A percentile compares a stretch with the other conserved stretches of the same genome.
Conservation (phyloP, 2,113 vertebrate species). For the Australoheros scitulus region DNA sequence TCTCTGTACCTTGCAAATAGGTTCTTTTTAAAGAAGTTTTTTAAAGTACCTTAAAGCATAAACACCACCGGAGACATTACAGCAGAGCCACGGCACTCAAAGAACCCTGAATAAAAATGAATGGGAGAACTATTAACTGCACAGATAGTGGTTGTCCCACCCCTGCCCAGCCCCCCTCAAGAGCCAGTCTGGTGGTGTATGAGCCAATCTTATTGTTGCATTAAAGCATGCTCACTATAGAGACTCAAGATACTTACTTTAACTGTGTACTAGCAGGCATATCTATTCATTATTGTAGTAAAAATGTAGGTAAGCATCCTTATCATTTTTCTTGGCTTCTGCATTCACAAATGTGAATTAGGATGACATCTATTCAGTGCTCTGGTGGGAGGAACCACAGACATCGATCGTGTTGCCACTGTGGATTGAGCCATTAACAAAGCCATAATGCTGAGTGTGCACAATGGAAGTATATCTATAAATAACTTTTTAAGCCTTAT, state of each 20-base stretch:
- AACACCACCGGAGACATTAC: neutral
- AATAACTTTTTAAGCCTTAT: neutral
- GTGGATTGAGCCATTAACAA: neutral
- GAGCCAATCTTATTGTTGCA: neutral
- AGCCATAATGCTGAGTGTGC: neutral
- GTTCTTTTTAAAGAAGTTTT: neutral
- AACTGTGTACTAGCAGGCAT: neutral
- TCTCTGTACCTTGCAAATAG: neutral
- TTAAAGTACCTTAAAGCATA: neutral
- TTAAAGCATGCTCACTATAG: neutral
- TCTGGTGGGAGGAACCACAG: neutral
- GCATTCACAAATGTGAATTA: neutral
- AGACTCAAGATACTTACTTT: neutral
- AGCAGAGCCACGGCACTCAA: neutral
- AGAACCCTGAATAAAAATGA: neutral
- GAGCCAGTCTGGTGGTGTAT: neutral
- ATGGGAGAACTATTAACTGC: neutral
- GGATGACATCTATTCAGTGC: fast-evolving
- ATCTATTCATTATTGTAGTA: neutral
- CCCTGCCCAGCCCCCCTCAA: neutral
- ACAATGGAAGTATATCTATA: neutral
- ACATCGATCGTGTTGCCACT: neutral
- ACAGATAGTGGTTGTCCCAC: too few relatives aligned
- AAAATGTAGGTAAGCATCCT: neutral
- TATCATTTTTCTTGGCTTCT: neutral